phyloP scores from a whole-genome alignment of 2,113 vertebrate genomes.

The Tauraco erythrolophus region DNA sequence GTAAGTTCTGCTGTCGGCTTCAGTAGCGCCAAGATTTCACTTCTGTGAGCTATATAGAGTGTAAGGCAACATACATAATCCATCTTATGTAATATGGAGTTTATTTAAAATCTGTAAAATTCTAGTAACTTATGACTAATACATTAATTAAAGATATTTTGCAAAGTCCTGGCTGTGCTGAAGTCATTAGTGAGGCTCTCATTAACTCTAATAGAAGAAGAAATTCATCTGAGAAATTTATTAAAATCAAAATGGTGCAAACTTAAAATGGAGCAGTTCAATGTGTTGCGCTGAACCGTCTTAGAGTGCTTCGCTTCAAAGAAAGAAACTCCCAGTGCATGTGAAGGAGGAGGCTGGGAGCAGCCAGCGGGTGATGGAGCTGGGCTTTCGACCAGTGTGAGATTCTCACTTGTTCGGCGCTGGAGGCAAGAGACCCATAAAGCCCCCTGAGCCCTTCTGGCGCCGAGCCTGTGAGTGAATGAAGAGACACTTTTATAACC shows the following conservation, averaged over 20 bases:
- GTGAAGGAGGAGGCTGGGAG: background rate
- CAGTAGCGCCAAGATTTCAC: background rate
- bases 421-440: background rate
- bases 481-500: slow-evolving; percentile 4
- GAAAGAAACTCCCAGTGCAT: background rate
- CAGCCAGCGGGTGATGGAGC: background rate
- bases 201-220: background rate
- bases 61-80: background rate
- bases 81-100: background rate
- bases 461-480: background rate
- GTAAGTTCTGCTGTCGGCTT: background rate
- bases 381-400: background rate
- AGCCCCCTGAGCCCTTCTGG: background rate
- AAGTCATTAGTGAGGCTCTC: background rate
- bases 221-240: background rate
- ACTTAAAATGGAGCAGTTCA: background rate
- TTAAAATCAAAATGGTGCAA: background rate
- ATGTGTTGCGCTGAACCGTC: background rate
- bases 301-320: background rate
- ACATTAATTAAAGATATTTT: background rate
- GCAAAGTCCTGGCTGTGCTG: background rate
- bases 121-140: background rate
- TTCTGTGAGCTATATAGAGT: background rate
- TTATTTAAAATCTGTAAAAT: background rate
- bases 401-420: background rate